phyloP scores from a whole-genome alignment of 2,113 vertebrate genomes.

The Dicaeum eximium region DNA sequence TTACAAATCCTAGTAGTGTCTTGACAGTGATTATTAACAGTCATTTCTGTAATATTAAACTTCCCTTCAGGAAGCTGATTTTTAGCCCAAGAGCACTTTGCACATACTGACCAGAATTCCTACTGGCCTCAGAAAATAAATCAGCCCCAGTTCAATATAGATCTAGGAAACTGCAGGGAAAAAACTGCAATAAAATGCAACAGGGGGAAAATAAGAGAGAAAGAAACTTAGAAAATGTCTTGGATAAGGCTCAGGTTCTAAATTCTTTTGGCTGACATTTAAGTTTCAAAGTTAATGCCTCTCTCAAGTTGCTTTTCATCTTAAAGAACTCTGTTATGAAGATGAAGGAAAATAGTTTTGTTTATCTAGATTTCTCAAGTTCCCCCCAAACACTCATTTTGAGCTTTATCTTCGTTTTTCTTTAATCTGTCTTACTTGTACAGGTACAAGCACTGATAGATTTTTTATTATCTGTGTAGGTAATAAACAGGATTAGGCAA shows the following conservation, averaged over 20 bases:
- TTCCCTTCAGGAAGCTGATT: not conserved
- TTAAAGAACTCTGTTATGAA: slow-evolving; percentile 7
- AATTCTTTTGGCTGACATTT: slow-evolving; percentile 60
- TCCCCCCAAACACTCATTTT: not conserved
- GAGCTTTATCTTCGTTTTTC: not conserved
- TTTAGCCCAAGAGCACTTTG: not conserved
- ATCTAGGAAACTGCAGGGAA: not conserved
- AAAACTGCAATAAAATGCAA: slow-evolving; percentile 4
- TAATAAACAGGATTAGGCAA: slow-evolving; percentile 23
- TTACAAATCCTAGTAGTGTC: slow-evolving; percentile 6
- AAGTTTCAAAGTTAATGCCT: slow-evolving; percentile 45
- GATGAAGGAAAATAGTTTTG: slow-evolving; percentile 45
- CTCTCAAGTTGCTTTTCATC: slow-evolving; percentile 49
- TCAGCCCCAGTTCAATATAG: not conserved
- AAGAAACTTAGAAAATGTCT: slow-evolving; percentile 10
- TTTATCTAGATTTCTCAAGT: slow-evolving; percentile 39
- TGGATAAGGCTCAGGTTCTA: slow-evolving; percentile 30
- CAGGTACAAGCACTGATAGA: not conserved
- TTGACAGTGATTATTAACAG: not conserved
- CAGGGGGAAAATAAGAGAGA: slow-evolving; percentile 11
- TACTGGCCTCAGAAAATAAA: not conserved
- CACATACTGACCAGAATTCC: not conserved
- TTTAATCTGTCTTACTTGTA: not conserved
- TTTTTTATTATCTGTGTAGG: slow-evolving; percentile 35
- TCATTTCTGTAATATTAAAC: not conserved